Evolutionary conservation across 2,797 vertebrate species (phyloP), one percentile per base, ranked within the genome.

Genomic region (Poeciliopsis presidionis): DNA sequence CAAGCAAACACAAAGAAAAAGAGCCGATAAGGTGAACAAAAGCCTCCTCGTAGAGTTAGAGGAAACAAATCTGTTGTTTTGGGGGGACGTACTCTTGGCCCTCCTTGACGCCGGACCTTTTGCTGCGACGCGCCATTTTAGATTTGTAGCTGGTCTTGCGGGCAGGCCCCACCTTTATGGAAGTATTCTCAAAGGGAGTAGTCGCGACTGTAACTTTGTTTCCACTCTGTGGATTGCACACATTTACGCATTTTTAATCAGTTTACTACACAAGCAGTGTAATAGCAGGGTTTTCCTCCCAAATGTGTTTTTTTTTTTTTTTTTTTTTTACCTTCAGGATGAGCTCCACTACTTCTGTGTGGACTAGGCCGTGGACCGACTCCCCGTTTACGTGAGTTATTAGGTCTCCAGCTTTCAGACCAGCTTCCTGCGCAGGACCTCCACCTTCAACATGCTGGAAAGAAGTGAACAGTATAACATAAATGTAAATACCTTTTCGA

Each of bases 311-410:
- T 67, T 67, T 3, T 25, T n/a, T 89, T 76, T 6, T 4, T 57
- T 87, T 39, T 67, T 67, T 3, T 25, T n/a, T 89, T 76, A 98
- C 97, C 96, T 98, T 98, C 43, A 98, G 95, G 84, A 98, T 98
- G 79, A 98, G 96, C 88, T 98, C 97, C 65, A 98, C 97, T 28
- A 98, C 97, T 87, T 98, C 97, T 0, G 97, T 98, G 81, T 99
- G 97, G 65, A 98, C 97, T 92, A 98, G 91, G n/a, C 97, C 97
- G 0, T 98, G 97, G 73, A 98, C 97, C 0, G 97, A 96, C 84
- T 99, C 97, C 18, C 97, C 97, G 0, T 98, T 98, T 77, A 98
- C 97, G 2, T 98, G 97, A 3, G 97, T 98, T 89, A 98, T 98
- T 81, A 98, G 97, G 86, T 98, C 97, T 28, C 97, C 97, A 0